Conservation (phyloP, 2,888 invertebrate species). For the Biston betularia region DNA sequence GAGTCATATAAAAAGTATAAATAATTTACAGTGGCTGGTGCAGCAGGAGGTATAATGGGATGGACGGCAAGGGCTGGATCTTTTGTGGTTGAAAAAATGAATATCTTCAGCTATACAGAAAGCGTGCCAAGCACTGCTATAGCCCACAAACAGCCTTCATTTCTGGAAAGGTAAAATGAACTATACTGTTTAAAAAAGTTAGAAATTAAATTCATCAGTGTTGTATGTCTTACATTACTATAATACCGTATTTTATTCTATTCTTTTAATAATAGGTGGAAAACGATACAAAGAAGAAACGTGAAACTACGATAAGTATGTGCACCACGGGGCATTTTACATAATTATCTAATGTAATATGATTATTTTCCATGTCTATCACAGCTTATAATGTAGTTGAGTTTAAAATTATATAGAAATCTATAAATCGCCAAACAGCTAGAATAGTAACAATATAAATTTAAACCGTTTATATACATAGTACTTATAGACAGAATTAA, state of each 20-base stretch:
- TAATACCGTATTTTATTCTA: not conserved
- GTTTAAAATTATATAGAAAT: conserved; percentile 4
- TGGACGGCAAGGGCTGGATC: conserved; percentile 94
- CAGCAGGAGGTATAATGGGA: conserved; percentile 86
- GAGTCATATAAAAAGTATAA: not conserved
- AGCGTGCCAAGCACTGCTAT: conserved; percentile 76
- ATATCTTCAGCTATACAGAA: conserved; percentile 82
- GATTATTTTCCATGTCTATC: conserved; percentile 4
- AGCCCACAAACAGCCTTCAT: conserved; percentile 81
- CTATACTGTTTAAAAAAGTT: not conserved
- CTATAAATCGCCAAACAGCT: not conserved
- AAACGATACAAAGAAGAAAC: conserved; percentile 33
- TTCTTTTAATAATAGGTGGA: conserved; percentile 40
- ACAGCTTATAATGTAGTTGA: conserved; percentile 3
- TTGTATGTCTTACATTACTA: not conserved
- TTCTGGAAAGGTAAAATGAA: conserved; percentile 75
- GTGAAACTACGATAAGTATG: conserved; percentile 43
- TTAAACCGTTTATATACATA: not conserved
- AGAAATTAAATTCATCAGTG: not conserved
- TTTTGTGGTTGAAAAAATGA: conserved; percentile 94
- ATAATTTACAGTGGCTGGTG: conserved; percentile 59
- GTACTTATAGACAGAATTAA: conserved; percentile 1
- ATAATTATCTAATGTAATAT: not conserved
- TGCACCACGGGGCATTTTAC: not conserved
- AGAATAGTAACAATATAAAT: conserved; percentile 6